phyloP scores from a whole-genome alignment of 2,113 vertebrate genomes.

The Diadophis punctatus region DNA sequence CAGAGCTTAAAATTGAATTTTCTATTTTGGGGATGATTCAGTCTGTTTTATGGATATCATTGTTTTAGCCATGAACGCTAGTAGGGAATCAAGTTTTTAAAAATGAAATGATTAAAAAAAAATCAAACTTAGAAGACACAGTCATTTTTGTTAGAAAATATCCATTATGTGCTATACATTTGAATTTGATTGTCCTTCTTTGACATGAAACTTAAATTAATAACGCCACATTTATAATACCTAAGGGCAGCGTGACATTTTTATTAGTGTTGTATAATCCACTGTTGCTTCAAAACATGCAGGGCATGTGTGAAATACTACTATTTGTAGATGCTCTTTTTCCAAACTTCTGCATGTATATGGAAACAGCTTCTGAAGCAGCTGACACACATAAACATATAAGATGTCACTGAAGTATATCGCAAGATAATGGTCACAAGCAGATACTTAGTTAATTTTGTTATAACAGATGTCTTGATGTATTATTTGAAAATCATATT shows the following conservation, averaged over 20 bases:
- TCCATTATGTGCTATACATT: background rate
- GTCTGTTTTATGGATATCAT: background rate
- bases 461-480: background rate
- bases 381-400: background rate
- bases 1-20: background rate
- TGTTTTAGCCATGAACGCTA: background rate
- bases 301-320: background rate
- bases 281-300: background rate
- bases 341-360: background rate
- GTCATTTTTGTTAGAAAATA: background rate
- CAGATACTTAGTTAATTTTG: background rate
- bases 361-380: background rate
- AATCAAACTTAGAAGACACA: background rate
- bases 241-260: background rate
- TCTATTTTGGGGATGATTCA: background rate
- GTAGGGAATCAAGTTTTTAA: background rate
- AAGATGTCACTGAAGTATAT: background rate
- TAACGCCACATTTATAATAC: background rate
- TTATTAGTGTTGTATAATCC: background rate
- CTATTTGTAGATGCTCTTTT: background rate
- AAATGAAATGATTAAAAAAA: background rate
- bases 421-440: background rate
- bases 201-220: background rate
- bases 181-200: background rate
- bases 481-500: background rate